Base-by-base conservation (phyloP, 2,888 invertebrate species). In the Volucella bombylans region DNA sequence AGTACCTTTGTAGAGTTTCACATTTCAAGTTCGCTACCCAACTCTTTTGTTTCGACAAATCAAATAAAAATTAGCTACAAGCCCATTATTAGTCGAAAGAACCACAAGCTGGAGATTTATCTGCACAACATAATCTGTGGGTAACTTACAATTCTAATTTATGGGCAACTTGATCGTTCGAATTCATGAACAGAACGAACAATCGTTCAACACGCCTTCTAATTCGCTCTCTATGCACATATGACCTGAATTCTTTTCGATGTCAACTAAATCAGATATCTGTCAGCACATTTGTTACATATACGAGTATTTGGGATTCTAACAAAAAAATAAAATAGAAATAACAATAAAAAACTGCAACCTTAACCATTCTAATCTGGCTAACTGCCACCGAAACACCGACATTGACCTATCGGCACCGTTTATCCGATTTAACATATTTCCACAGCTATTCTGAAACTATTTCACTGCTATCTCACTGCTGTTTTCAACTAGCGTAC, bases 371-470 rank as follows among this genome's bases (percentile, higher is more conserved):
- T 78, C 78, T 68, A 82, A 68, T 73, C 62, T 45, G 31, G n/a
- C 12, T 45, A 8, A 49, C 73, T 52, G 59, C 64, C 38, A 74
- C 69, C 83, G 38, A 79, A 85, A 61, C 73, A 55, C 43, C 82
- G 77, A 82, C 86, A 86, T 79, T 86, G 86, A 86, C 86, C 86
- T 79, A 78, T 74, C 72, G 74, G 41, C 76, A 67, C 59, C 41
- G 59, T 76, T 86, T 72, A 78, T 78, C 81, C 78, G 80, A 74
- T 64, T 49, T 39, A 59, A 64, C 18, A 65, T 67, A 59, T 45
- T 59, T 64, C 12, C 50, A 68, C 43, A 31, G 31, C 31, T 31
- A 31, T 31, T 31, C 31, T 31, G 31, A 31, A 31, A 31, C 31
- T 31, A 31, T 31, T 31, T 31, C 6, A 31, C 31, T 31, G 31